Base-by-base conservation (phyloP, 2,888 invertebrate species). In the Chesias legatella region DNA sequence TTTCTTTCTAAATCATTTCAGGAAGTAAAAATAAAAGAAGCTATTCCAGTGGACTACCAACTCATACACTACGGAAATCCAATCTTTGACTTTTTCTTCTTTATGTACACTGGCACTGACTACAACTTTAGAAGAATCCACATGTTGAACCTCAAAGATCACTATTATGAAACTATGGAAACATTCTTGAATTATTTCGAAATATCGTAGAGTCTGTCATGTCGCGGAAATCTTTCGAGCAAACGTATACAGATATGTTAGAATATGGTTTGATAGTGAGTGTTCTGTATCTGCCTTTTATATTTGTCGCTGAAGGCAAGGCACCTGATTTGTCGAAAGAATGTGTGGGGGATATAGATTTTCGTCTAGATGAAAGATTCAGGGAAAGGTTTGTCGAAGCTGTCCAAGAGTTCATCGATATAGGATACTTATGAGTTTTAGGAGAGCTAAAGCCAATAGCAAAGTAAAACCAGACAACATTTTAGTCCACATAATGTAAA, bases 41-140 rank as follows among this genome's bases (percentile, higher is more conserved):
- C 59, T 0, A 51, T 67, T 26, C 57, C 66, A 2, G 62, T 71
- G 8, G 70, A 71, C 44, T 71, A 60, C 33, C 70, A 71, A 30
- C 55, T 64, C 17, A 33, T 56, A 0, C 35, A 52, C 17, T 42
- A 63, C 63, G 2, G 70, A 65, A 43, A 42, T 58, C 32, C 53
- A 2, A 7, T 53, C 6, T 1, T 48, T 1, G 53, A 50, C 43
- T 34, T 53, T n/a, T 1, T 43, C 9, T 50, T 46, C 67, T 50
- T 48, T 30, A 37, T 53, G 8, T 50, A 48, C 21, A 21, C 27
- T 3, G 34, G 36, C 0, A 34, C 48, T 0, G 48, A 50, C 22
- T 33, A 35, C 2, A 21, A 48, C n/a, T 53, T 76, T 38, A 59
- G 76, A 13, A 50, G 29, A 10, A 39, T 49, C 1, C 62, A 77